Evolutionary conservation across 2,888 invertebrate genomes (phyloP), one percentile per base, ranked within the genome.

Genomic region (Lasius fuliginosus): DNA sequence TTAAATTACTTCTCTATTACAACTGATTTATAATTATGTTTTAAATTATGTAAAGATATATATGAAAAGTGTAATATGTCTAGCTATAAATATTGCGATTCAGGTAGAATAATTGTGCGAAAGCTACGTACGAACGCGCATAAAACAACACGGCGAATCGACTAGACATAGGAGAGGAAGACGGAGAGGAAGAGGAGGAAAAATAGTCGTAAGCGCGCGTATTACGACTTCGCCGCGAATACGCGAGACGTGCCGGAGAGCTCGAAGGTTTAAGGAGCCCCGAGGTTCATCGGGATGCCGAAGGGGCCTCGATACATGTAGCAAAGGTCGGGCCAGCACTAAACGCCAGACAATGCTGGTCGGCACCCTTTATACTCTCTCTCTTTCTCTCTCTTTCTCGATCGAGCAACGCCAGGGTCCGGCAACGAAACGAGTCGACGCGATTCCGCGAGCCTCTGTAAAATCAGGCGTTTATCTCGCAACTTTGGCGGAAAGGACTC

Each of bases 261-360:
- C 68, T 40, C 60, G 77, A 83, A 83, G 87, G 86, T 89, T 88
- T 89, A 89, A 89, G 89, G 87, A 89, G 75, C 64, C 42, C 30
- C 76, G 65, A 67, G 77, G 86, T 88, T 86, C 87, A 89, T 90
- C 86, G 89, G 89, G 89, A 90, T 90, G 85, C 89, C 87, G 87
- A 89, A 85, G 85, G 85, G 86, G 83, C 86, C 69, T 73, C 85
- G 89, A 91, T 91, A 91, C 91, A 87, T 86, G 92, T 88, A 89
- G 89, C 89, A 91, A 90, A 91, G 91, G 91, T 91, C 91, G 91
- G 90, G 89, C 87, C 88, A 89, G 90, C 89, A 91, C 92, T 91
- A 92, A 91, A 92, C 90, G 91, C 91, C 91, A 92, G 90, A 91
- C 91, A 91, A 91, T 91, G 90, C 90, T 88, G 88, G 92, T 92